Evolutionary conservation across 2,797 vertebrate species (phyloP).

Genomic region (Discoglossus pictus): DNA sequence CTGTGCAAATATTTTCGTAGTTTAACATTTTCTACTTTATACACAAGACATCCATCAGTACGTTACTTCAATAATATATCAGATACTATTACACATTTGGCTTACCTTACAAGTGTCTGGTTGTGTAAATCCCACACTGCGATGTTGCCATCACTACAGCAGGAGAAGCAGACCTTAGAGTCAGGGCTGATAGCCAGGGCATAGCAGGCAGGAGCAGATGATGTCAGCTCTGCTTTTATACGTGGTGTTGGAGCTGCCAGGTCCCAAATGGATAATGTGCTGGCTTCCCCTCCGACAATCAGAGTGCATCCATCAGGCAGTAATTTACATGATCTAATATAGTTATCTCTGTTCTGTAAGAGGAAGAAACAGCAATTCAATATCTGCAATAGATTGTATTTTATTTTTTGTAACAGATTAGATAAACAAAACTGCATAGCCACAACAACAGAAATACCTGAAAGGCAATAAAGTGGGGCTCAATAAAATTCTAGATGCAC

Average conservation of each 20-base stretch:
- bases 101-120: slow-evolving; percentile 80
- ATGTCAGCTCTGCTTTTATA: slow-evolving; percentile 82
- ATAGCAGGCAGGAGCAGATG: slow-evolving; percentile 80
- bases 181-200: slow-evolving; percentile 82
- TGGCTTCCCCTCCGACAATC: slow-evolving; percentile 81
- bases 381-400: too few relatives aligned
- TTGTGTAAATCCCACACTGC: slow-evolving; percentile 84
- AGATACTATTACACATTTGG: neutral
- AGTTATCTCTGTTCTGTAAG: slow-evolving; percentile 81
- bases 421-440: neutral
- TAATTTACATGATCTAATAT: slow-evolving; percentile 81
- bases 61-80: slow-evolving; percentile 1
- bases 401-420: neutral
- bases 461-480: too few relatives aligned
- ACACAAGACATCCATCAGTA: neutral
- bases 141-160: slow-evolving; percentile 83
- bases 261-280: slow-evolving; percentile 83
- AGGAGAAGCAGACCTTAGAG: slow-evolving; percentile 84
- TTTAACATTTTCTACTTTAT: too few relatives aligned
- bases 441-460: too few relatives aligned
- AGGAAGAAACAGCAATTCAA: neutral
- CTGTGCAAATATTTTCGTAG: too few relatives aligned
- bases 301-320: slow-evolving; percentile 81
- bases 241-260: slow-evolving; percentile 80
- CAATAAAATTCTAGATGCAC: too few relatives aligned